phyloP scores from a whole-genome alignment of 2,888 invertebrate species.

The Polyommatus icarus region DNA sequence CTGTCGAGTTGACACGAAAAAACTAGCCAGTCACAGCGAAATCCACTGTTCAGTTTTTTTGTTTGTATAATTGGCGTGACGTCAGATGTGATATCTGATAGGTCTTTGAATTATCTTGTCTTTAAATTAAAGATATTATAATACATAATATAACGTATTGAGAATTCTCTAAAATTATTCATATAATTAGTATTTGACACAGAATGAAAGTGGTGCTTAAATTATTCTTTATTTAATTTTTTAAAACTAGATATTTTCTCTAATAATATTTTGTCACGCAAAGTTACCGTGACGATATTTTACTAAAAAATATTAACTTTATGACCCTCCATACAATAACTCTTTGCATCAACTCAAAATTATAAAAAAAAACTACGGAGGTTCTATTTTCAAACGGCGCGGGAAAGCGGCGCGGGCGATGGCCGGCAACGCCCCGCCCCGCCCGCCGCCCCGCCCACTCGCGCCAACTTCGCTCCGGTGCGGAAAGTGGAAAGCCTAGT shows the following conservation, averaged over 20 bases:
- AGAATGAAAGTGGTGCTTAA: too few species aligned
- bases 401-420: conserved; percentile 52
- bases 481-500: conserved; percentile 26
- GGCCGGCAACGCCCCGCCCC: conserved; percentile 38
- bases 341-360: not conserved
- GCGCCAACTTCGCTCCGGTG: conserved; percentile 53
- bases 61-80: not conserved
- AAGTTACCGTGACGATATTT: too few species aligned
- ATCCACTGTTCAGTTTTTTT: not conserved
- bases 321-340: not conserved
- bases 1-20: conserved; percentile 39
- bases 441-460: conserved; percentile 42
- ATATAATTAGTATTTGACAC: too few species aligned
- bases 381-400: conserved; percentile 50
- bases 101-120: too few species aligned
- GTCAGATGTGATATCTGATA: not conserved
- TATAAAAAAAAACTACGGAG: conserved; percentile 34
- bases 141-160: too few species aligned
- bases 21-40: conserved; percentile 18
- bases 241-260: too few species aligned
- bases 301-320: not conserved
- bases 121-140: too few species aligned
- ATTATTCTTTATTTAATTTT: too few species aligned
- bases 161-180: too few species aligned
- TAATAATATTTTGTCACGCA: too few species aligned